Evolutionary conservation across 2,888 invertebrate species (phyloP), one percentile per base, ranked within the genome.

Genomic region (Brachyptera putata): DNA sequence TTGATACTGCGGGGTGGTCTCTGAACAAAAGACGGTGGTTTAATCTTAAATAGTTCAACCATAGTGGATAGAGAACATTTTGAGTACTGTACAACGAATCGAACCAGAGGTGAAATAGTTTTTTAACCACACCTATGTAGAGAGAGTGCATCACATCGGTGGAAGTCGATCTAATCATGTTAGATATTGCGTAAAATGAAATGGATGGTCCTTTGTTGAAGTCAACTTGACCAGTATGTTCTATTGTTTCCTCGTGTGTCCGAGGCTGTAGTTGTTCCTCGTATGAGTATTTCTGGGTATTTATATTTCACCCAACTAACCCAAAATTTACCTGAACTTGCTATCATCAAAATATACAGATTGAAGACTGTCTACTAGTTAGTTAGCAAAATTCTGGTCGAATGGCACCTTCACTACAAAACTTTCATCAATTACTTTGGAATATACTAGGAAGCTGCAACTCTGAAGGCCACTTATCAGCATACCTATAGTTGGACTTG

Each of bases 61-160:
- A 56, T 43, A 34, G 37, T 37, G 3, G 30, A 46, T 7, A 65
- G 24, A 26, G 64, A 65, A 46, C 48, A 57, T n/a, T 60, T 16
- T 24, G 16, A 34, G 21, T 49, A 22, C 46, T 46, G 16, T 39
- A 30, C 14, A 60, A 21, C 2, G 60, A 21, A 41, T 60, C 57
- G 60, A 60, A 60, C 60, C 60, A 60, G 46, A 57, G 48, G 46
- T 24, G 34, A 21, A 57, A 22, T 21, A 57, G 50, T 26, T 46
- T 30, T 30, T 60, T 60, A 13, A 48, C 36, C 16, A 60, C n/a
- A 11, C 60, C 60, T 24, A 46, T 30, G 34, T 24, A 50, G 25
- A 60, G 36, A 13, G 46, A 36, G 37, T 60, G 57, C 57, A 60
- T 60, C 13, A 48, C 24, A 48, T 60, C 60, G 11, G 43, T 21